Percentiles rank a stretch among this genome's conserved stretches.
These are phyloP conservation scores for Rhadina sibilatrix DNA, from an alignment of 2,113 vertebrate genomes.

Conservation along the genomic window DNA sequence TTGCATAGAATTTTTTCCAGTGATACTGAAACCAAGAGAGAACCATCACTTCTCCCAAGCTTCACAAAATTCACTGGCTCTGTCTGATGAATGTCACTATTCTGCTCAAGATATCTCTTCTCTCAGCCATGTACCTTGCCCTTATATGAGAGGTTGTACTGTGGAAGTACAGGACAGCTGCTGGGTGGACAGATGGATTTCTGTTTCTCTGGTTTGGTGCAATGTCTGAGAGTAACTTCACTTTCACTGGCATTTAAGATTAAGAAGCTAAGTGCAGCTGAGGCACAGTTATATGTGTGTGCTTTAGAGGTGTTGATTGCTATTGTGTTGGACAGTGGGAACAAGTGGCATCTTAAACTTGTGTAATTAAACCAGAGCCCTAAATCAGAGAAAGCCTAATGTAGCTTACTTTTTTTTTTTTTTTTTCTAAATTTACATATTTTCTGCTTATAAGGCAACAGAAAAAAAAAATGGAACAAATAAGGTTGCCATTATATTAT, in stretches of 20 bases:
- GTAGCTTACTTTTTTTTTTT: neutral
- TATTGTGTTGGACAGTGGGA: neutral
- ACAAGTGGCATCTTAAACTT: neutral
- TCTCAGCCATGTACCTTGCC: neutral
- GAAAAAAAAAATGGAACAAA: neutral
- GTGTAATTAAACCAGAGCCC: neutral
- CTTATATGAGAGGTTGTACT: accelerated
- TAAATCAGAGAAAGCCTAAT: neutral
- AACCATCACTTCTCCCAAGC: neutral
- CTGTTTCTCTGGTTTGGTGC: neutral
- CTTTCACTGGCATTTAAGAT: neutral
- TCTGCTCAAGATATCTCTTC: neutral
- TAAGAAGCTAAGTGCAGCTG: accelerated
- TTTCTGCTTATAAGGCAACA: neutral
- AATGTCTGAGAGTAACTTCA: neutral
- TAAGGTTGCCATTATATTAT: accelerated
- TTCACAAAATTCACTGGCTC: neutral
- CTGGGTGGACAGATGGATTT: neutral
- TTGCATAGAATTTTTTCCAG: neutral
- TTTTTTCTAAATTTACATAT: neutral
- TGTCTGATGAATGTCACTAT: neutral
- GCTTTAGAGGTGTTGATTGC: neutral
- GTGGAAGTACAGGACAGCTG: neutral
- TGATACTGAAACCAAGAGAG: neutral
- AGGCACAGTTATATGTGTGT: neutral